A percentile compares a stretch with the other conserved stretches of the same genome.
Conservation (phyloP, 2,888 invertebrate species). For the Papilio demoleus region DNA sequence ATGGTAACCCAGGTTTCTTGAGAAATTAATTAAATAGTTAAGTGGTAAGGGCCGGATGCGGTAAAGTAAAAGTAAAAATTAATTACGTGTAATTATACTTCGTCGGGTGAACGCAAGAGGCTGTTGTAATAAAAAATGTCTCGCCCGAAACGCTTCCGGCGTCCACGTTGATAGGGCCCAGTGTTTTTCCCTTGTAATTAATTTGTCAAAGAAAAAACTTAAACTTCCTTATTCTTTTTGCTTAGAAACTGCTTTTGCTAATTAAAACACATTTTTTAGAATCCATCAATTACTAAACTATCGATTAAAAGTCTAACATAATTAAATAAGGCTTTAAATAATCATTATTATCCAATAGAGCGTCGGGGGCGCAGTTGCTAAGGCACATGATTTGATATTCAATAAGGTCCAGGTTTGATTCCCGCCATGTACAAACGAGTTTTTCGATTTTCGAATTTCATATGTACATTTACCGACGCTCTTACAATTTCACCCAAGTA, state of each 20-base stretch:
- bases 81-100: conserved; percentile 29
- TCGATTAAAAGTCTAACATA: too few relatives aligned
- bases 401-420: too few relatives aligned
- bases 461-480: too few relatives aligned
- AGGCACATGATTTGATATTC: too few relatives aligned
- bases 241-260: not conserved
- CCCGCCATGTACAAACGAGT: too few relatives aligned
- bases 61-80: conserved; percentile 30
- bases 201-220: conserved; percentile 15
- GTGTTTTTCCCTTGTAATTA: conserved; percentile 27
- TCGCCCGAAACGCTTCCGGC: conserved; percentile 32
- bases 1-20: conserved; percentile 1
- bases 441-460: too few relatives aligned
- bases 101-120: conserved; percentile 6
- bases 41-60: conserved; percentile 9
- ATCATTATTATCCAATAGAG: too few relatives aligned
- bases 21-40: conserved; percentile 32
- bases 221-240: not conserved
- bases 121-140: conserved; percentile 28
- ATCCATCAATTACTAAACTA: too few relatives aligned
- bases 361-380: too few relatives aligned
- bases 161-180: conserved; percentile 6
- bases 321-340: too few relatives aligned
- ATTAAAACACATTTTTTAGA: not conserved
- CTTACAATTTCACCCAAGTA: too few relatives aligned